Evolutionary conservation across 2,113 vertebrate species (phyloP).

Genomic region (Rhinolophus ferrumequinum): DNA sequence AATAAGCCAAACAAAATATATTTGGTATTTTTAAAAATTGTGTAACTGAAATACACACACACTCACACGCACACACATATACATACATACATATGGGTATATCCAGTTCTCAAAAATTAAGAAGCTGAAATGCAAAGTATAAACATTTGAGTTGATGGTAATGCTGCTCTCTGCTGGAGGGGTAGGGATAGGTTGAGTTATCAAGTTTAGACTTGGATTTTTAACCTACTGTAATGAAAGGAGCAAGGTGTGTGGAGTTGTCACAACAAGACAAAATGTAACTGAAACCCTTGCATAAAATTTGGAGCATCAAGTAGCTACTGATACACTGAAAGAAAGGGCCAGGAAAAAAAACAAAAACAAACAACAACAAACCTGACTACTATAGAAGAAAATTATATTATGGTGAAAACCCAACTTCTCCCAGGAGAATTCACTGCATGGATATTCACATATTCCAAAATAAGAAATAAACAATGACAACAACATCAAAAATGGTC

Average conservation of each 20-base stretch:
- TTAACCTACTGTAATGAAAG: background rate
- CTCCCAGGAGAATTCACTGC: background rate
- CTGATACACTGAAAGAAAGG: background rate
- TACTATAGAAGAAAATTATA: background rate
- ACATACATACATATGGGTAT: background rate
- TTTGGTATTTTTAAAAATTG: background rate
- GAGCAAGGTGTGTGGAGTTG: background rate
- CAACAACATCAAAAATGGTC: background rate
- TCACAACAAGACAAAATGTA: background rate
- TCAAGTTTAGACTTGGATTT: background rate
- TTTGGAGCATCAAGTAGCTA: background rate
- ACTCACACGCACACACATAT: background rate
- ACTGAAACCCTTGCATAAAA: background rate
- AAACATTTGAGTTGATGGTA: background rate
- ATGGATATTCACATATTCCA: background rate
- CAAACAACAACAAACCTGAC: background rate
- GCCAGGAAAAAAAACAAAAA: background rate
- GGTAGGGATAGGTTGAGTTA: background rate
- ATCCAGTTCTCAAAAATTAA: background rate
- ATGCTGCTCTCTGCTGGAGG: conserved; percentile 19
- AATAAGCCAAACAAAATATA: background rate
- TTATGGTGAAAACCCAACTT: background rate
- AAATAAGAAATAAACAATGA: background rate
- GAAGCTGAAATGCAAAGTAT: background rate
- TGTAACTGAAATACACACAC: background rate